Evolutionary conservation across 2,888 invertebrate species (phyloP), one percentile per base, ranked within the genome.

Genomic region (Blera fallax): DNA sequence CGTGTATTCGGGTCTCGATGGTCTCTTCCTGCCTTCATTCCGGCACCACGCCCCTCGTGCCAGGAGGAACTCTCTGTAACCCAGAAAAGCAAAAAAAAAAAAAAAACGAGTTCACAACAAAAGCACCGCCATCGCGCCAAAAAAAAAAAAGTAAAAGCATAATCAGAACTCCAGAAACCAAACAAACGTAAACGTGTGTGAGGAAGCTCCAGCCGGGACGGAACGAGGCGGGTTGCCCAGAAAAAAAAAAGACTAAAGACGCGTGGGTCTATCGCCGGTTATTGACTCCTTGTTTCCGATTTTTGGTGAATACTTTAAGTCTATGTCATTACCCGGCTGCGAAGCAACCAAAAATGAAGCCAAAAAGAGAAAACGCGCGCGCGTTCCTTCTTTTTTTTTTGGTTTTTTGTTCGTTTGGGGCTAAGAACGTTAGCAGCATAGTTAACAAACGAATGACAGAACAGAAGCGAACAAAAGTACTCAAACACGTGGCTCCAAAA

Each of bases 191-290:
- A 60, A 82, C 48, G 64, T 62, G 40, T 40, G 8, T 16, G 14
- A 24, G 45, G 43, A 37, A 14, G 32, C 4, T 21, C n/a, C 11
- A 14, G 48, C 7, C 58, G 37, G n/a, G n/a, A 43, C 54, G 14
- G 8, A 27, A 21, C 21, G 24, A 32, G 27, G 24, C 27, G 29
- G n/a, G 32, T 37, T 54, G 54, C 65, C 56, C 24, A 65, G 45
- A 56, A 70, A 14, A 32, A 14, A 43, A 50, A 48, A 60, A 40
- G 27, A 52, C 14, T 27, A n/a, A 70, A 52, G 62, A 56, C 79
- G 79, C 79, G 74, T 80, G 84, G 79, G 79, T 84, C 79, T 79
- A 80, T 64, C 24, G 74, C 34, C 69, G 84, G 84, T 84, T 84
- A 70, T 84, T 84, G 72, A 72, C 60, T 72, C 34, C 50, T 72